Evolutionary conservation across 2,888 invertebrate genomes (phyloP).

Genomic region (Platerodrilus igneus): DNA sequence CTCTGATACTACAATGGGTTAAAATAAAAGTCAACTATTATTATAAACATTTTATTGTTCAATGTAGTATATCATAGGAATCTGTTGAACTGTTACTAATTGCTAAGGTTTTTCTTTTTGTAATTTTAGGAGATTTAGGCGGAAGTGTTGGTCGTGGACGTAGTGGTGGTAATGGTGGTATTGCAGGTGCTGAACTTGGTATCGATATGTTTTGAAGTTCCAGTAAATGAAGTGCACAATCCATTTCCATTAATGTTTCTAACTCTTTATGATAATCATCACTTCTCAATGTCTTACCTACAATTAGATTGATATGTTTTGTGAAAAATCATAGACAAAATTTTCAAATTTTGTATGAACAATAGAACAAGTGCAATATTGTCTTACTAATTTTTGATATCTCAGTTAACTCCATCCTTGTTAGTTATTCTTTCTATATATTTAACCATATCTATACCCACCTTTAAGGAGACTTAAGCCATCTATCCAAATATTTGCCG

Average conservation of each 20-base stretch:
- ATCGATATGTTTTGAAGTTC: conserved; percentile 42
- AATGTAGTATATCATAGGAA: too few relatives aligned
- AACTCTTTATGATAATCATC: conserved; percentile 38
- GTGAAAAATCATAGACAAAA: too few relatives aligned
- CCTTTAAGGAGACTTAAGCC: conserved; percentile 40
- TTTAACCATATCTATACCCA: conserved; percentile 26
- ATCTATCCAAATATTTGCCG: conserved; percentile 41
- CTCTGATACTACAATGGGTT: too few relatives aligned
- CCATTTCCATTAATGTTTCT: conserved; percentile 40
- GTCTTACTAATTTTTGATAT: too few relatives aligned
- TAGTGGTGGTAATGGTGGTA: conserved; percentile 34
- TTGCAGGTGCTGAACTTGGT: conserved; percentile 37
- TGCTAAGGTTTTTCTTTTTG: conserved; percentile 7
- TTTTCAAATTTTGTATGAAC: background rate
- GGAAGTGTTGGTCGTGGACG: conserved; percentile 31
- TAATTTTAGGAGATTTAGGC: conserved; percentile 29
- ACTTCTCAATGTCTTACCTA: conserved; percentile 34
- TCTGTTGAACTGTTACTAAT: too few relatives aligned
- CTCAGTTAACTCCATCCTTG: background rate
- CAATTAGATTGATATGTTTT: conserved; percentile 16
- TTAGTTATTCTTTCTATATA: background rate
- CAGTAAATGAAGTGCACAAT: conserved; percentile 39
- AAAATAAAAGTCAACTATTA: too few relatives aligned
- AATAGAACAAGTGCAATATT: too few relatives aligned
- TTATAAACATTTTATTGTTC: too few relatives aligned